Evolutionary conservation across 2,113 vertebrate species (phyloP).

Genomic region (Lophura nycthemera): DNA sequence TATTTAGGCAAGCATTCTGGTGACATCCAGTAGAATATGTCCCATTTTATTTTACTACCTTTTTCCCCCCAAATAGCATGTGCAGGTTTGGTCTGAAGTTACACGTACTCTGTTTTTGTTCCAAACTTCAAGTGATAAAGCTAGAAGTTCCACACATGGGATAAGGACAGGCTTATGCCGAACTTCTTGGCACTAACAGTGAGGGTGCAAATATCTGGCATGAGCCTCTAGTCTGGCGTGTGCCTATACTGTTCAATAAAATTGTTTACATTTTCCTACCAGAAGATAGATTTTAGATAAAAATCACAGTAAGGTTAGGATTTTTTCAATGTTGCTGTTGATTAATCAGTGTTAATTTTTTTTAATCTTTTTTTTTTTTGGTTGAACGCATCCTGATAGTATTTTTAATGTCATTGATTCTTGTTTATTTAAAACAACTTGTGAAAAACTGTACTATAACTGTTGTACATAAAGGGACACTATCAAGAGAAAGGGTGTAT

Average conservation of each 20-base stretch:
- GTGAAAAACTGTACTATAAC: constrained; percentile 60
- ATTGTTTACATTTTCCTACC: constrained; percentile 68
- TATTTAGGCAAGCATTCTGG: background rate
- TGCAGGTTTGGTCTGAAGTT: background rate
- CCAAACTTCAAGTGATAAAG: constrained; percentile 5
- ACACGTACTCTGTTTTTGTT: background rate
- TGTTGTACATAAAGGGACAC: constrained; percentile 59
- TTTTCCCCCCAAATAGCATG: background rate
- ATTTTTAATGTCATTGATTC: constrained; percentile 53
- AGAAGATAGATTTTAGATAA: constrained; percentile 47
- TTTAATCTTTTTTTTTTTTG: constrained; percentile 8
- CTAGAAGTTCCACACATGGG: background rate
- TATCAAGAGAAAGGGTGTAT: constrained; percentile 57
- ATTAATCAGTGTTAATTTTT: constrained; percentile 55
- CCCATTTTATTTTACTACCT: background rate
- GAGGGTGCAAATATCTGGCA: background rate
- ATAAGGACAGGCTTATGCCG: background rate
- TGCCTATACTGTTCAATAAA: constrained; percentile 47
- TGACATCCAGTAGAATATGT: background rate
- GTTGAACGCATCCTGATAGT: constrained; percentile 47
- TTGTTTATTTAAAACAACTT: constrained; percentile 66
- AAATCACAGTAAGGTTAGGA: constrained; percentile 57
- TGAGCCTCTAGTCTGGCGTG: constrained; percentile 29
- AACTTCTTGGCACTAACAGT: constrained; percentile 4
- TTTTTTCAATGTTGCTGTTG: constrained; percentile 45